Percentiles rank a stretch among this genome's conserved stretches.
Evolutionary conservation across 2,113 vertebrate species (phyloP).

Genomic region (Psittacara wagleri): DNA sequence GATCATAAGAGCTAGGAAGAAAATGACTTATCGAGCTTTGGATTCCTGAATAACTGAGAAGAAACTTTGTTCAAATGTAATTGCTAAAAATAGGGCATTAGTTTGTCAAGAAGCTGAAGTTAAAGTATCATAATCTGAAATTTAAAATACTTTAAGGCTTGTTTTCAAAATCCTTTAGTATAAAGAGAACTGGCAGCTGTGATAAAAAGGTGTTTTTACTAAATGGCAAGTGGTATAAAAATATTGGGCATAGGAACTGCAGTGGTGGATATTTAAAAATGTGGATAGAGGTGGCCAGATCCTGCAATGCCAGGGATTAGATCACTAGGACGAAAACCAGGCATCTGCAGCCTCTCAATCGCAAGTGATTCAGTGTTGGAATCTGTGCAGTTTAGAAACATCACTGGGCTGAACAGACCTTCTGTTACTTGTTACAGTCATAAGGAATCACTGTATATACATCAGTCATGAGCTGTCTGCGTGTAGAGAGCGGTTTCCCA

Average conservation of each 20-base stretch:
- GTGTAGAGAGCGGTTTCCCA: not conserved
- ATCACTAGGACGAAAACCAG: not conserved
- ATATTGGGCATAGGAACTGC: not conserved
- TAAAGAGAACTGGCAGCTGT: not conserved
- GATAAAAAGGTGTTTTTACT: not conserved
- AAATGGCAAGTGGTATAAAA: not conserved
- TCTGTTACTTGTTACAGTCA: not conserved
- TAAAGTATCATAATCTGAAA: not conserved
- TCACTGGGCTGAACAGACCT: not conserved
- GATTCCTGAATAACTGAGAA: not conserved
- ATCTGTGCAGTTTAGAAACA: not conserved
- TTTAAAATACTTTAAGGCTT: not conserved
- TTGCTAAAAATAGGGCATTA: not conserved
- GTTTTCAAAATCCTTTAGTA: not conserved
- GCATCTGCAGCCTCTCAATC: not conserved
- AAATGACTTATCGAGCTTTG: not conserved
- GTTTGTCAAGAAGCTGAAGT: not conserved
- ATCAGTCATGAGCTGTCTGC: not conserved
- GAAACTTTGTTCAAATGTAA: slow-evolving; percentile 21
- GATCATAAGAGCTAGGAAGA: slow-evolving; percentile 26
- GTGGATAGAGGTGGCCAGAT: not conserved
- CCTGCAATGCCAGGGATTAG: not conserved
- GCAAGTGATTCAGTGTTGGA: not conserved
- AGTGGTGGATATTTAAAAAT: not conserved
- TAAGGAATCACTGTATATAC: not conserved